Evolutionary conservation across 2,113 vertebrate species (phyloP), one percentile per base, ranked within the genome.

Genomic region (Uropsilus gracilis): DNA sequence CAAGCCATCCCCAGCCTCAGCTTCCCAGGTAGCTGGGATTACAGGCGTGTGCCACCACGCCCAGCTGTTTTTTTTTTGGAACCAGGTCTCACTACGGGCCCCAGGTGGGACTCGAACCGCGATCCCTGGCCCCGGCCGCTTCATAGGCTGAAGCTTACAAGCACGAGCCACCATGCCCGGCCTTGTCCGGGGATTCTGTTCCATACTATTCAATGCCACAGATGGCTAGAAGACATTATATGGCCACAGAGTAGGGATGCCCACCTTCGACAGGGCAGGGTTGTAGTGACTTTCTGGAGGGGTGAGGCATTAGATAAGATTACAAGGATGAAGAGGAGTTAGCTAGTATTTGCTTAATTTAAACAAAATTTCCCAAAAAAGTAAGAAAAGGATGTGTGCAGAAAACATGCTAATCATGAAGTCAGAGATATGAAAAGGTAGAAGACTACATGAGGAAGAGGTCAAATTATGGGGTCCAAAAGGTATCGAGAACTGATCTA

Each of bases 161-260:
- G n/a, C n/a, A n/a, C n/a, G n/a, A n/a, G n/a, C n/a, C n/a, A n/a
- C n/a, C n/a, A n/a, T n/a, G n/a, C n/a, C n/a, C n/a, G n/a, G n/a
- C n/a, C n/a, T n/a, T n/a, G n/a, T n/a, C n/a, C 14, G 0, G 3
- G 2, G 32, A 42, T 46, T n/a, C n/a, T n/a, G n/a, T n/a, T n/a
- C n/a, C n/a, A n/a, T n/a, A n/a, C n/a, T n/a, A 42, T 63, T 63
- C 24, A 75, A 55, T 50, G 11, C 80, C 20, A 90, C 22, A 93
- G 1, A 32, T 32, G 22, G 32, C 32, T 68, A 5, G 20, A 73
- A 4, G 20, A 10, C 4, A 48, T 64, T 48, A 22, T 26, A 44
- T 57, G 24, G 28, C 2, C 17, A 46, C 1, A 18, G 11, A 37
- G 5, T 34, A 39, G 6, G 71, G 14, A 0, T 24, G 5, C 5